Evolutionary conservation across 2,113 vertebrate species (phyloP), one percentile per base, ranked within the genome.

Genomic region (Panthera tigris): DNA sequence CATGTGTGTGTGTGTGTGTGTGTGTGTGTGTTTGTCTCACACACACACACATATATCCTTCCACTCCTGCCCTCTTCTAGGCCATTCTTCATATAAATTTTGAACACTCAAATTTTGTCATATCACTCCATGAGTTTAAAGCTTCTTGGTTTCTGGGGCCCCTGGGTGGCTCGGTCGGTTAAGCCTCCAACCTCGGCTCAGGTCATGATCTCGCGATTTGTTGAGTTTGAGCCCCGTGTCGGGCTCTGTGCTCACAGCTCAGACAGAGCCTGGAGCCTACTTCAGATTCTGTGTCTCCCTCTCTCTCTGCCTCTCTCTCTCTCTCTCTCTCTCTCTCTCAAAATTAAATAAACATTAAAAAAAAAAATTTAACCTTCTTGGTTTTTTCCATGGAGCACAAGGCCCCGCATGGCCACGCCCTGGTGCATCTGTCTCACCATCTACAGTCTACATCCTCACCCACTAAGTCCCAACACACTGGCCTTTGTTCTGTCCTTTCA

Each of bases 321-420:
- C 57, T 21, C 7, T 57, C 55, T 39, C 41, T 41, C 41, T 55
- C 18, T 57, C 55, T 61, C 57, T 61, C 57, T 61, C 57, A 61
- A 61, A 61, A 61, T 23, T 61, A 61, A 61, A 9, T 23, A 61
- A 61, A 61, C 21, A 61, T 61, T 61, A 23, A 21, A 61, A 61
- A 23, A 23, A 61, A 61, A 25, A 13, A 14, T 23, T 45, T 16
- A 88, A 66, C 5, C 57, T n/a, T 96, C 29, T 18, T 48, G 66
- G 9, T 33, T 69, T 23, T 78, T n/a, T 29, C 88, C 48, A 36
- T 11, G 65, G 31, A 14, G 29, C 13, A 0, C 6, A 11, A 27
- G 21, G 31, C 1, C 4, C 7, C 1, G 9, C 13, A 0, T 13
- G 36, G n/a, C 31, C 52, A 50, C 18, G 25, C 65, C 5, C 69